Evolutionary conservation across 2,113 vertebrate genomes (phyloP).

Genomic region (Ciconia boyciana): DNA sequence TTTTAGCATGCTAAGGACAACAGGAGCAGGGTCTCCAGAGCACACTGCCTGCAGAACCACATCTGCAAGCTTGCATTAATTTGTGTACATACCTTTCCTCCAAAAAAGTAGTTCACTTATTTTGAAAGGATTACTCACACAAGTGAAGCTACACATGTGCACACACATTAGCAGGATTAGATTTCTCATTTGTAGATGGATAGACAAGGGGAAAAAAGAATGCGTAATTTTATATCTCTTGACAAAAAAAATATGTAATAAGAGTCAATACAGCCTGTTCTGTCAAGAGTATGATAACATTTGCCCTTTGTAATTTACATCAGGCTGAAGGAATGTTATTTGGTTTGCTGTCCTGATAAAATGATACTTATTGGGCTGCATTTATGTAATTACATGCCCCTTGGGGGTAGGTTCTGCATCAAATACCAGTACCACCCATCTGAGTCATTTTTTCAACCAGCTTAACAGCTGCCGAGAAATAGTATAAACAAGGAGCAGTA

Average conservation of each 20-base stretch:
- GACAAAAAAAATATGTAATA: not conserved
- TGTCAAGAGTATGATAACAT: not conserved
- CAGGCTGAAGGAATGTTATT: slow-evolving; percentile 25
- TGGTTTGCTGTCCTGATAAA: slow-evolving; percentile 38
- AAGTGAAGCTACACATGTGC: not conserved
- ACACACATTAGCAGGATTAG: not conserved
- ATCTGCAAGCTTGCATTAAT: not conserved
- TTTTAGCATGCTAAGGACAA: not conserved
- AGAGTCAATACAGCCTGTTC: slow-evolving; percentile 6
- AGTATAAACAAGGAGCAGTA: slow-evolving; percentile 49
- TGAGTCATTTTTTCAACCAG: slow-evolving; percentile 75
- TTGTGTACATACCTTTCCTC: not conserved
- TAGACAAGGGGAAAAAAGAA: not conserved
- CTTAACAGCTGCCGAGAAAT: slow-evolving; percentile 67
- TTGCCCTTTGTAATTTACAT: slow-evolving; percentile 4
- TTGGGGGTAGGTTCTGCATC: slow-evolving; percentile 40
- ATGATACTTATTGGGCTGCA: slow-evolving; percentile 28
- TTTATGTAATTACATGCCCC: slow-evolving; percentile 51
- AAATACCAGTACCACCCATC: slow-evolving; percentile 72
- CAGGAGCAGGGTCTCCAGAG: not conserved
- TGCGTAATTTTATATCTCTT: not conserved
- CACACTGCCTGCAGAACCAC: not conserved
- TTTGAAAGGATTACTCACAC: not conserved
- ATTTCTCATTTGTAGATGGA: not conserved
- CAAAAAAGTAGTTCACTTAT: not conserved